Evolutionary conservation across 2,113 vertebrate species (phyloP).

Genomic region (Hippoglossus stenolepis): DNA sequence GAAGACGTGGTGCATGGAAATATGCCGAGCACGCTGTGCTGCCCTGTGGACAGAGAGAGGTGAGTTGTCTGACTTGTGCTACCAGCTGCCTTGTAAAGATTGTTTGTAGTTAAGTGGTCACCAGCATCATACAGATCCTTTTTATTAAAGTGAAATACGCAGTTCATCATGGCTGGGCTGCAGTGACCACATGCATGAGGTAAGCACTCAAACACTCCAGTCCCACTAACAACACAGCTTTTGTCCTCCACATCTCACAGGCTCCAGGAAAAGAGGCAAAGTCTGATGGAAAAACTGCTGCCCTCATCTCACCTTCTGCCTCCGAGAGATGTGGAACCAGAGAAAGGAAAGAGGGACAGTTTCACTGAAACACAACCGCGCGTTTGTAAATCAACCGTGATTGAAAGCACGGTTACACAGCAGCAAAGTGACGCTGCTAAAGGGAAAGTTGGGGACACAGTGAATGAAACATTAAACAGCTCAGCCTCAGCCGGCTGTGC

Average conservation of each 20-base stretch:
- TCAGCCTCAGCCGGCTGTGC: constrained; percentile 15
- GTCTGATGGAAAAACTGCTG: constrained; percentile 78
- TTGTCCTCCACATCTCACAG: constrained; percentile 69
- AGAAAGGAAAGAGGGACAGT: constrained; percentile 31
- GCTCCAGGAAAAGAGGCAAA: constrained; percentile 73
- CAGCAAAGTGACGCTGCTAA: constrained; percentile 14
- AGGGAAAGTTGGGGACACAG: neutral
- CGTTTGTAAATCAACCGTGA: constrained; percentile 7
- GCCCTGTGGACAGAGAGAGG: constrained; percentile 63
- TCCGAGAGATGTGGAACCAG: constrained; percentile 40
- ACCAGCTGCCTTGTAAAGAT: constrained; percentile 11
- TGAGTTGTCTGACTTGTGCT: constrained; percentile 56
- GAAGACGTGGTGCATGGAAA: constrained; percentile 70
- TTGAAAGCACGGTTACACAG: constrained; percentile 13
- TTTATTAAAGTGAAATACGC: constrained; percentile 38
- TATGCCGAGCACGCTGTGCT: neutral
- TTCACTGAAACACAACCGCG: constrained; percentile 15
- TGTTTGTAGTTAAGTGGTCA: constrained; percentile 30
- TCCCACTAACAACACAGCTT: constrained; percentile 63
- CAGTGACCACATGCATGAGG: constrained; percentile 42
- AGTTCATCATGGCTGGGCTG: constrained; percentile 45
- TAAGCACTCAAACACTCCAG: constrained; percentile 41
- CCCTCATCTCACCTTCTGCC: constrained; percentile 31
- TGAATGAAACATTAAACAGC: constrained; percentile 12
- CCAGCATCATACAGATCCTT: constrained; percentile 11